These are phyloP conservation scores for Pheosia gnoma DNA, from an alignment of 2,888 invertebrate genomes.

Conservation along the genomic window DNA sequence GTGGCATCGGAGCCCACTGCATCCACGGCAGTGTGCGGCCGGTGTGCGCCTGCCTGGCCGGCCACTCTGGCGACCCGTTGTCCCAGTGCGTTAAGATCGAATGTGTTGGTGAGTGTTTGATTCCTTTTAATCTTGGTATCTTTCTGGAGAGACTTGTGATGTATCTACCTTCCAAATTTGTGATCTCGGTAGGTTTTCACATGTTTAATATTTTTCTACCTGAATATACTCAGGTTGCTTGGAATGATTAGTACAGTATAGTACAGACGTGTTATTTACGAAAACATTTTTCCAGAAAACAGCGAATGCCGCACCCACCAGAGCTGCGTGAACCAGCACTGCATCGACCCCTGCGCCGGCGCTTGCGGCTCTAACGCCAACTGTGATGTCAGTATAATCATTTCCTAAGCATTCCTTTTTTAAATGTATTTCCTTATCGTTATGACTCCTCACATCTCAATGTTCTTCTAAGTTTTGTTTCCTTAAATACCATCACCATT, in stretches of 20 bases:
- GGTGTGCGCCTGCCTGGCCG: conserved; percentile 91
- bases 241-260: too few species aligned
- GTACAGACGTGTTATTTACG: too few species aligned
- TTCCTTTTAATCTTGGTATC: too few species aligned
- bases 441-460: too few species aligned
- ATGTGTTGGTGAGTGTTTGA: conserved; percentile 85
- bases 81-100: conserved; percentile 89
- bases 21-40: conserved; percentile 88
- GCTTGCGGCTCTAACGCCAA: conserved; percentile 90
- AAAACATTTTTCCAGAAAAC: conserved; percentile 79
- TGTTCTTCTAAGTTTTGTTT: neutral
- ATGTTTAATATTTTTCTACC: too few species aligned
- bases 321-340: conserved; percentile 90
- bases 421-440: too few species aligned
- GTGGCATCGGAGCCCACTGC: conserved; percentile 88
- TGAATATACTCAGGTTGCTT: too few species aligned
- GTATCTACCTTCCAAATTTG: too few species aligned
- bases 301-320: conserved; percentile 89
- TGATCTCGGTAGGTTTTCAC: too few species aligned
- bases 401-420: neutral
- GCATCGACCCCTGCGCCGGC: conserved; percentile 91
- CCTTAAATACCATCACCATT: too few species aligned
- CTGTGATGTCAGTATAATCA: conserved; percentile 85
- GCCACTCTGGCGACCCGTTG: conserved; percentile 92
- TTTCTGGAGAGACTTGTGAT: too few species aligned